Conservation (phyloP, 2,888 invertebrate genomes). For the Lithophane leautieri region DNA sequence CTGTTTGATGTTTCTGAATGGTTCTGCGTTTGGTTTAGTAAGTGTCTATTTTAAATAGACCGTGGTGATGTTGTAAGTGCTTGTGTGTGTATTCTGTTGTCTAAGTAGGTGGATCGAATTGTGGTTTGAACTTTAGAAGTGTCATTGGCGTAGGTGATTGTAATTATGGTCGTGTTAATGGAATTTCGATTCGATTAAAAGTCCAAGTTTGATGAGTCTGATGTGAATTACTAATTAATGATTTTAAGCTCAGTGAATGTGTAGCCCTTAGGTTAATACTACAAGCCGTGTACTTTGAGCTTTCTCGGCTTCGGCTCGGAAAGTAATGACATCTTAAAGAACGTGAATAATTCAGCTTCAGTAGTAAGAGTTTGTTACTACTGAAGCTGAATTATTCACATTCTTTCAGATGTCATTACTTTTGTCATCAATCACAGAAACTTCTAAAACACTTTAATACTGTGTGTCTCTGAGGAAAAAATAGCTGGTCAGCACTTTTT, state of each 20-base stretch:
- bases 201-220: not conserved
- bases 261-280: not conserved
- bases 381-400: not conserved
- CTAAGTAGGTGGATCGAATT: conserved; percentile 50
- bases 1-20: conserved; percentile 63
- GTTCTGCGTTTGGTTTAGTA: conserved; percentile 51
- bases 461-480: not conserved
- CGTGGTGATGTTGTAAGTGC: conserved; percentile 25
- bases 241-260: not conserved
- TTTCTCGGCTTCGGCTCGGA: not conserved
- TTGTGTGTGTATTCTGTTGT: conserved; percentile 34
- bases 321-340: too few species aligned
- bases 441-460: not conserved
- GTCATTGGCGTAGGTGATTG: conserved; percentile 25
- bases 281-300: not conserved
- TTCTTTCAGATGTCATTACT: not conserved
- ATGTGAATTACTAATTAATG: not conserved
- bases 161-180: conserved; percentile 23
- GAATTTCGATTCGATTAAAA: conserved; percentile 11
- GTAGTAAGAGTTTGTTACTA: too few species aligned
- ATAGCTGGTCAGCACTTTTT: not conserved
- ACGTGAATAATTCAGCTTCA: too few species aligned
- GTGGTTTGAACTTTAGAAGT: conserved; percentile 28
- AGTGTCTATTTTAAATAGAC: conserved; percentile 59
- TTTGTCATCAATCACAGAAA: not conserved